These are phyloP conservation scores for Ailurus styani DNA, from an alignment of 2,113 vertebrate species.

Conservation along the genomic window DNA sequence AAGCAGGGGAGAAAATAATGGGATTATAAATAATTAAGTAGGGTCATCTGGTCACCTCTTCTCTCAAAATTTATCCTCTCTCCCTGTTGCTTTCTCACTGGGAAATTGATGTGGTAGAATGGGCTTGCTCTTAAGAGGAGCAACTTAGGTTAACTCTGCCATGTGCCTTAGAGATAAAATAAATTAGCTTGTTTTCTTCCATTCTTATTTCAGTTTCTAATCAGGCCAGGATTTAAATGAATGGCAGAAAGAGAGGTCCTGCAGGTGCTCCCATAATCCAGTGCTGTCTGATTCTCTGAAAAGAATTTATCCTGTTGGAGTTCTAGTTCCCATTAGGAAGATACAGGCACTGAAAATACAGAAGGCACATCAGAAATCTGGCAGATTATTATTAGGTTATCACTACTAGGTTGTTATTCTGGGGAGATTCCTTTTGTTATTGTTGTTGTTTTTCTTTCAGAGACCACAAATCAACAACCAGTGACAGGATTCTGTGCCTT, in stretches of 20 bases:
- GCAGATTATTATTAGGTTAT: neutral
- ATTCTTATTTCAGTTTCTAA: neutral
- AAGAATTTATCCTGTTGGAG: neutral
- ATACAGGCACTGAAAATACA: neutral
- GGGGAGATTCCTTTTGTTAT: neutral
- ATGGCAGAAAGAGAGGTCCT: neutral
- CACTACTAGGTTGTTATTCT: neutral
- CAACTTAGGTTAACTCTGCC: neutral
- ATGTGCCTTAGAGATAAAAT: neutral
- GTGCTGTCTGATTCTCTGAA: neutral
- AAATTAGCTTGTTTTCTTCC: neutral
- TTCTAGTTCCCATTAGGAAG: neutral
- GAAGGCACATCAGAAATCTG: neutral
- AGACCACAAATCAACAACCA: neutral
- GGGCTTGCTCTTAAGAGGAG: neutral
- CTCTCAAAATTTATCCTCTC: neutral
- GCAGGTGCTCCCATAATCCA: neutral
- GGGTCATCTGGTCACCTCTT: neutral
- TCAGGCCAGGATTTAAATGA: neutral
- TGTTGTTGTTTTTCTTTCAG: neutral
- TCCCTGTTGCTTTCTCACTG: neutral
- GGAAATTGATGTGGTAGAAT: neutral
- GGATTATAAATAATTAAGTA: neutral
- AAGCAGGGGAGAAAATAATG: neutral
- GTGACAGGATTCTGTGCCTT: neutral